Percentiles rank a stretch among this genome's conserved stretches.
Evolutionary conservation across 2,797 vertebrate genomes (phyloP).

Genomic region (Gadopsis marmoratus): DNA sequence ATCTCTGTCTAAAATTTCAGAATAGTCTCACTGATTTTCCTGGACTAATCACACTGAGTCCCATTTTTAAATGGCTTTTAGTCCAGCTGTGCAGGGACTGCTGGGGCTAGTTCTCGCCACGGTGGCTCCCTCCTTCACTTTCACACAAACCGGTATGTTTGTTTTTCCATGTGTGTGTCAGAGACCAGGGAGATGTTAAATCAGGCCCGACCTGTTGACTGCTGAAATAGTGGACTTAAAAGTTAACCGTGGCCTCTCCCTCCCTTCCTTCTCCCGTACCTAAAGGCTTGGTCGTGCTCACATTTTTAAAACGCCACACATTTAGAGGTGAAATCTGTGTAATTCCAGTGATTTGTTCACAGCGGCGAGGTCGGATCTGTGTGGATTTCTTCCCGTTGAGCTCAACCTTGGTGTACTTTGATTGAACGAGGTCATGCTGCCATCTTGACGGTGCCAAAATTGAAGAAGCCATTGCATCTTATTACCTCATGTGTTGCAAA

Average conservation of each 20-base stretch:
- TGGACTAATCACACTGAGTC: too few species aligned
- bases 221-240: constrained; percentile 14
- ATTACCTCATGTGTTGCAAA: neutral
- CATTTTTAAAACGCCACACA: neutral
- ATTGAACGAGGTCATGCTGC: neutral
- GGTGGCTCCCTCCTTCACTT: constrained; percentile 16
- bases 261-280: neutral
- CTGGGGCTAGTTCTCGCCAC: constrained; percentile 1
- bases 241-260: constrained; percentile 3
- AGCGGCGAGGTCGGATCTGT: neutral
- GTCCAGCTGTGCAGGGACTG: constrained; percentile 19
- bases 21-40: too few species aligned
- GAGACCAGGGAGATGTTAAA: constrained; percentile 24
- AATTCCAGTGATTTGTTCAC: neutral
- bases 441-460: neutral
- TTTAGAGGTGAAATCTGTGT: neutral
- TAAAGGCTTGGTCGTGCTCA: neutral
- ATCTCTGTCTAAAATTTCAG: too few species aligned
- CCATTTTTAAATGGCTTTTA: constrained; percentile 18
- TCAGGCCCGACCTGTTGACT: constrained; percentile 17
- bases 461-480: neutral
- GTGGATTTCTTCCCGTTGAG: neutral
- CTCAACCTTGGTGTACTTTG: neutral
- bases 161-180: constrained; percentile 19
- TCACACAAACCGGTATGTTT: constrained; percentile 25